Evolutionary conservation across 2,797 vertebrate genomes (phyloP).

Genomic region (Gallinago solitaria): DNA sequence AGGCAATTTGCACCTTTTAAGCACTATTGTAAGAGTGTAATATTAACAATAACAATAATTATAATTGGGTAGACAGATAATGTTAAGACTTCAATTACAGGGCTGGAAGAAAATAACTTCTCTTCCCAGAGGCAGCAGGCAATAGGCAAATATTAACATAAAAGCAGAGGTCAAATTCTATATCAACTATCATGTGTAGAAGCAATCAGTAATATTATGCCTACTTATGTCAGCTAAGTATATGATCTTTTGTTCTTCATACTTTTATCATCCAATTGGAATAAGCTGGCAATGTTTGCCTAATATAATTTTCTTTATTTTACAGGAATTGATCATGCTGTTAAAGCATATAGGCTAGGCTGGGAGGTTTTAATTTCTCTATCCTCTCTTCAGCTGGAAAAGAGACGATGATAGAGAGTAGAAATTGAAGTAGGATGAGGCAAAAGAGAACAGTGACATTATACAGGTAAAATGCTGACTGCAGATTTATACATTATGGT

Average conservation of each 20-base stretch:
- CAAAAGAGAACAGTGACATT: not conserved
- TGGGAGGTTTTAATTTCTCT: not conserved
- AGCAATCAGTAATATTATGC: not conserved
- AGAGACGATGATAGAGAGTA: not conserved
- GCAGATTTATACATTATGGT: not conserved
- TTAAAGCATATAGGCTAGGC: not conserved
- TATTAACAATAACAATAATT: not conserved
- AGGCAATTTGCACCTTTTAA: not conserved
- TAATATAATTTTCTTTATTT: not conserved
- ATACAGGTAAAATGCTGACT: not conserved
- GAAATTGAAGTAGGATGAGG: not conserved
- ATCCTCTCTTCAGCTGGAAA: not conserved
- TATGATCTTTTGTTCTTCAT: not conserved
- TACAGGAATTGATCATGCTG: not conserved
- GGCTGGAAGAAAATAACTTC: not conserved
- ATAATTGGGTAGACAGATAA: not conserved
- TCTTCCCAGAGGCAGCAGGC: not conserved
- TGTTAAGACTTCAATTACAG: not conserved
- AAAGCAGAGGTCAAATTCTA: not conserved
- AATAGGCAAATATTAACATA: slow-evolving; percentile 12
- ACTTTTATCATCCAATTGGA: not conserved
- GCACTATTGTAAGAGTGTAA: not conserved
- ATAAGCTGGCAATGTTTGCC: not conserved
- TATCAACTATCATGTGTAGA: not conserved
- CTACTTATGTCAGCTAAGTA: not conserved